Conservation (phyloP, 2,888 invertebrate genomes). For the Meandrusa payeni region DNA sequence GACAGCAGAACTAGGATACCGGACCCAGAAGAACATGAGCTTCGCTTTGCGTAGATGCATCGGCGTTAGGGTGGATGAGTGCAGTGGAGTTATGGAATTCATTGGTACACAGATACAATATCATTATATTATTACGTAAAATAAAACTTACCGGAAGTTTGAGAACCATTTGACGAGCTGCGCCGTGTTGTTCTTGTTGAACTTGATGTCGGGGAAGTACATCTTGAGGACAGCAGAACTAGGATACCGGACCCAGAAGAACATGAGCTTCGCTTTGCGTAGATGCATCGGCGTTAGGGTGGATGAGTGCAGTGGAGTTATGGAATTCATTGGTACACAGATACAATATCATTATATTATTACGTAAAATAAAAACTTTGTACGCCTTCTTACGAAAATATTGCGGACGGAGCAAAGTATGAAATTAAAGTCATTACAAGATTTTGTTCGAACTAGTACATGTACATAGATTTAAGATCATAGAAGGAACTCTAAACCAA, state of each 20-base stretch:
- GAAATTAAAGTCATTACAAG: too few relatives aligned
- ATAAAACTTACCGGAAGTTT: conserved; percentile 99
- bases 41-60: conserved; percentile 99
- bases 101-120: conserved; percentile 29
- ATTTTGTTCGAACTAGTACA: too few relatives aligned
- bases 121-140: too few relatives aligned
- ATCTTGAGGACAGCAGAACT: conserved; percentile 99
- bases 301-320: conserved; percentile 95
- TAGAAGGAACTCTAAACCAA: too few relatives aligned
- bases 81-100: conserved; percentile 89
- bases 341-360: too few relatives aligned
- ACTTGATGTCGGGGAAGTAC: conserved; percentile 99
- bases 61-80: conserved; percentile 98
- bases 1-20: conserved; percentile 99
- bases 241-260: conserved; percentile 99
- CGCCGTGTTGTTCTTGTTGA: conserved; percentile 99
- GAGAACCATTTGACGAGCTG: conserved; percentile 99
- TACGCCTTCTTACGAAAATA: too few relatives aligned
- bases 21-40: conserved; percentile 99
- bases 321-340: conserved; percentile 78
- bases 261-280: conserved; percentile 99
- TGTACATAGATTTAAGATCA: too few relatives aligned
- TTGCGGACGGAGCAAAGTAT: too few relatives aligned
- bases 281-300: conserved; percentile 99
- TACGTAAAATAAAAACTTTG: too few relatives aligned